Evolutionary conservation across 2,113 vertebrate species (phyloP).

Genomic region (Tetraodon nigroviridis): DNA sequence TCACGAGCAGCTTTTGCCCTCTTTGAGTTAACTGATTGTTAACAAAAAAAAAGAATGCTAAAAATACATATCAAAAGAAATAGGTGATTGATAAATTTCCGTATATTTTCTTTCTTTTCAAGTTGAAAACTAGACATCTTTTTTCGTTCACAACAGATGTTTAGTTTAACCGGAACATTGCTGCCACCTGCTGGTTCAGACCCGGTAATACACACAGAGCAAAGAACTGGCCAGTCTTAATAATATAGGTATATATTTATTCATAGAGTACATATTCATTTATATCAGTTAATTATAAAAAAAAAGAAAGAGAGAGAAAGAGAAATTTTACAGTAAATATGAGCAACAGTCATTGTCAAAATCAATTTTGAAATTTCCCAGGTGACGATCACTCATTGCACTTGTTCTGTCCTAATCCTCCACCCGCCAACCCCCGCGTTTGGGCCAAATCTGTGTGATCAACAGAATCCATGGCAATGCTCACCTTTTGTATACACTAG

Average conservation of each 20-base stretch:
- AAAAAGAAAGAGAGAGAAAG: slow-evolving; percentile 43
- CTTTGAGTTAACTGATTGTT: too few species aligned
- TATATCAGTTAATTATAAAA: slow-evolving; percentile 78
- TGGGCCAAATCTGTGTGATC: slow-evolving; percentile 27
- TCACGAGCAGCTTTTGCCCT: too few species aligned
- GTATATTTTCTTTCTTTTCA: not conserved
- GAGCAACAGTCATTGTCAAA: slow-evolving; percentile 74
- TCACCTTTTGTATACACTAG: slow-evolving; percentile 30
- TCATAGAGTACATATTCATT: slow-evolving; percentile 77
- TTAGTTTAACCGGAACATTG: slow-evolving; percentile 7
- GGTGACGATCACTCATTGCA: slow-evolving; percentile 37
- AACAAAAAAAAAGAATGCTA: too few species aligned
- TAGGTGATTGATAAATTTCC: too few species aligned
- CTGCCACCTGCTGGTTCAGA: slow-evolving; percentile 51
- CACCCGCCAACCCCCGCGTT: slow-evolving; percentile 47
- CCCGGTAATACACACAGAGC: not conserved
- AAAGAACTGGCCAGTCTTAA: slow-evolving; percentile 62
- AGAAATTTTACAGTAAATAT: slow-evolving; percentile 72
- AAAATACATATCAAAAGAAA: too few species aligned
- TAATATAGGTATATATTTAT: slow-evolving; percentile 84
- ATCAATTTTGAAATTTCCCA: slow-evolving; percentile 51
- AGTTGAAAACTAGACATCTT: too few species aligned
- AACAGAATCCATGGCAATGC: not conserved
- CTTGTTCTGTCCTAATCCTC: slow-evolving; percentile 23
- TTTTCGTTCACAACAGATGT: not conserved